Evolutionary conservation across 2,888 invertebrate genomes (phyloP).

Genomic region (Arge pagana): DNA sequence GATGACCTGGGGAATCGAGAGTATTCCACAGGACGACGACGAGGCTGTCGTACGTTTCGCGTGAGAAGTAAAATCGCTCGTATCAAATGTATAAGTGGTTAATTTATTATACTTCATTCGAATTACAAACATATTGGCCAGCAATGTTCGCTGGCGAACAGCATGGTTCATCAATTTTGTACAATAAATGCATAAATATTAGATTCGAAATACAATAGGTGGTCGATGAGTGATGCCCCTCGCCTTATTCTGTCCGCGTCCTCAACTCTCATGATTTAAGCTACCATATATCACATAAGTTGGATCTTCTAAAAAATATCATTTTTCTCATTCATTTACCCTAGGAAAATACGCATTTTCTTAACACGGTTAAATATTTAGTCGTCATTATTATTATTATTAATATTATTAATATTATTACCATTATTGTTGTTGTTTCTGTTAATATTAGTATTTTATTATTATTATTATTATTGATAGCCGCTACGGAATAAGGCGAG

Average conservation of each 20-base stretch:
- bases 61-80: background rate
- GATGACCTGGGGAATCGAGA: constrained; percentile 43
- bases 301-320: constrained; percentile 8
- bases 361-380: no score
- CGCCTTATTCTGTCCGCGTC: no score
- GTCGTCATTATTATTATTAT: no score
- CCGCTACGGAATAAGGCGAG: constrained; percentile 11
- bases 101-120: constrained; percentile 9
- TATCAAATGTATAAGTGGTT: constrained; percentile 1
- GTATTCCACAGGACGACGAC: constrained; percentile 33
- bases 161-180: background rate
- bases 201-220: constrained; percentile 8
- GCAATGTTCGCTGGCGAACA: background rate
- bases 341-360: no score
- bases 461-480: constrained; percentile 4
- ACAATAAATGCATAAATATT: constrained; percentile 8
- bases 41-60: constrained; percentile 9
- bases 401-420: no score
- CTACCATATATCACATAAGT: constrained; percentile 11
- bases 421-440: constrained; percentile 1
- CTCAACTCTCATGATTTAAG: background rate
- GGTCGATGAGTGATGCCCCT: background rate
- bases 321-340: background rate
- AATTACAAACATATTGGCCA: constrained; percentile 1
- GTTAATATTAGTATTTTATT: background rate